Conservation (phyloP, 2,113 vertebrate species). For the Sceloporus undulatus region DNA sequence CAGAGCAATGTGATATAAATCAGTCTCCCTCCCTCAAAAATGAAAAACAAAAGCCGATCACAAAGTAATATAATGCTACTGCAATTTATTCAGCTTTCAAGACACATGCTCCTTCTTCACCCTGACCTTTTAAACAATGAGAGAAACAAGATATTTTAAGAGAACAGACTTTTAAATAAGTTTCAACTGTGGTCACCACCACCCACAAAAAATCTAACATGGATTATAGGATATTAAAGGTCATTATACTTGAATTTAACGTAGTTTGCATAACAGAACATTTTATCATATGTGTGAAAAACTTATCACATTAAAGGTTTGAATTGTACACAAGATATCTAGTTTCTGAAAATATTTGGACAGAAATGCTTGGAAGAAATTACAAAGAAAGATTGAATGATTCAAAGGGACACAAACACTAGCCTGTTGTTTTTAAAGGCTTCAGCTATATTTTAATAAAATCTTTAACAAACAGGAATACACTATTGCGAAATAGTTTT, state of each 20-base stretch:
- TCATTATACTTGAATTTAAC: too few species aligned
- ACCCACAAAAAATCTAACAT: background rate
- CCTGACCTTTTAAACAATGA: background rate
- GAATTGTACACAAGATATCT: background rate
- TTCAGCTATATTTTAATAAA: background rate
- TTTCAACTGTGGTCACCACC: background rate
- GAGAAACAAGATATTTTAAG: background rate
- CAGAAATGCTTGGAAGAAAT: background rate
- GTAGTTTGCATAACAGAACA: background rate
- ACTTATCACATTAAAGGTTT: background rate
- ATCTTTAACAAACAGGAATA: background rate
- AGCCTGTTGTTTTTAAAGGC: background rate
- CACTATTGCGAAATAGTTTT: background rate
- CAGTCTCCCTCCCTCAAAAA: background rate
- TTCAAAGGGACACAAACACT: background rate
- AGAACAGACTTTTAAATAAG: background rate
- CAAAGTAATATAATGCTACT: background rate
- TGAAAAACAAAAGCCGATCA: too few species aligned
- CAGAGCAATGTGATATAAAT: background rate
- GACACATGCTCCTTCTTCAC: background rate
- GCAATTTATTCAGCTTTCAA: background rate
- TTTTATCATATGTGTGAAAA: background rate
- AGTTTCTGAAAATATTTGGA: accelerated
- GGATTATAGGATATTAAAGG: background rate
- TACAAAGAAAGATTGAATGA: background rate